Conservation (phyloP, 2,888 invertebrate species). For the Pollenia angustigena region DNA sequence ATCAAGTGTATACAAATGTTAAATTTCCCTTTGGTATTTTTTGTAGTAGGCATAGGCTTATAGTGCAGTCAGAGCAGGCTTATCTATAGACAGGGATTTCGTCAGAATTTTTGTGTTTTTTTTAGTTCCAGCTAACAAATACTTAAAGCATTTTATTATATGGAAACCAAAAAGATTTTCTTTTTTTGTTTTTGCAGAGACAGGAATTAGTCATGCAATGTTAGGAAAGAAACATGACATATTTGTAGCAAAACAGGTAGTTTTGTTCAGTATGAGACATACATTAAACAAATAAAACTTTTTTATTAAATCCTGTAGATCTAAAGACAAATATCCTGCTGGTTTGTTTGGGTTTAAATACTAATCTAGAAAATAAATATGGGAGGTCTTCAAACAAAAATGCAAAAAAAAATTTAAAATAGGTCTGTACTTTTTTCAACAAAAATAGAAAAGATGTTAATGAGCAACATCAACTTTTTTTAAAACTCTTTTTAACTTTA, state of each 20-base stretch:
- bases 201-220: slow-evolving; percentile 68
- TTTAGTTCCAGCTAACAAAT: slow-evolving; percentile 48
- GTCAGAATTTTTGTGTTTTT: slow-evolving; percentile 61
- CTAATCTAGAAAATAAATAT: slow-evolving; percentile 26
- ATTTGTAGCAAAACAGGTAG: slow-evolving; percentile 61
- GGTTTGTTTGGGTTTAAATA: slow-evolving; percentile 6
- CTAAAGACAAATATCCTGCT: slow-evolving; percentile 30
- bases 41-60: slow-evolving; percentile 42
- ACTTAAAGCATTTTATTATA: slow-evolving; percentile 56
- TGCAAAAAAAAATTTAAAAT: neutral
- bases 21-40: slow-evolving; percentile 68
- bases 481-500: neutral
- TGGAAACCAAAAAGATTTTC: slow-evolving; percentile 9
- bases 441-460: no score
- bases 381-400: slow-evolving; percentile 26
- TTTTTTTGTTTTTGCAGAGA: slow-evolving; percentile 10
- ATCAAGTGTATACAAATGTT: slow-evolving; percentile 74
- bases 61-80: slow-evolving; percentile 57
- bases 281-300: slow-evolving; percentile 14
- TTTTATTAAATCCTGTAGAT: neutral
- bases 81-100: slow-evolving; percentile 71
- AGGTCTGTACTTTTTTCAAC: neutral
- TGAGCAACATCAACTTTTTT: neutral
- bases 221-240: slow-evolving; percentile 54
- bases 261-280: neutral